Evolutionary conservation across 2,888 invertebrate genomes (phyloP).

Genomic region (Horisme vitalbata): DNA sequence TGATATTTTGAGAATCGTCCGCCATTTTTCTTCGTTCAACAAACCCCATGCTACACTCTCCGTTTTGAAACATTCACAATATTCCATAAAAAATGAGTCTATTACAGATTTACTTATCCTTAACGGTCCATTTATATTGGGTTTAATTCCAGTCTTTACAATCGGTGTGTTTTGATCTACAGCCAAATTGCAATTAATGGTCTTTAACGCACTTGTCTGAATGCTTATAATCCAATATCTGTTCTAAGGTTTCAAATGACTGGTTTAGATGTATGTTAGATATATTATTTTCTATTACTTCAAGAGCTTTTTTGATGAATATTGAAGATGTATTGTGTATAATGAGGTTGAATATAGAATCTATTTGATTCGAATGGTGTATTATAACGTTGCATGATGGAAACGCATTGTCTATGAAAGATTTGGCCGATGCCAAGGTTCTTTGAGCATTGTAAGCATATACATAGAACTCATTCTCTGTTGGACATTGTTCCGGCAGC

Average conservation of each 20-base stretch:
- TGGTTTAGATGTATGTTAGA: conserved; percentile 48
- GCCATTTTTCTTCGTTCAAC: conserved; percentile 50
- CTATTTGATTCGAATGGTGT: conserved; percentile 47
- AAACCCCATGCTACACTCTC: conserved; percentile 67
- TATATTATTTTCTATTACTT: conserved; percentile 53
- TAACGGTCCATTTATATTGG: conserved; percentile 61
- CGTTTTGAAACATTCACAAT: conserved; percentile 61
- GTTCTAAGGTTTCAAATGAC: conserved; percentile 51
- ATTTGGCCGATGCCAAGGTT: conserved; percentile 59
- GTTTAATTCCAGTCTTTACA: conserved; percentile 51
- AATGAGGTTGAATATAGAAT: conserved; percentile 61
- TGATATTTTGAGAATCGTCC: conserved; percentile 49
- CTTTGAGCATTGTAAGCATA: conserved; percentile 66
- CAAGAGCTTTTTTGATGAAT: conserved; percentile 48
- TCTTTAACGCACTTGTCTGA: conserved; percentile 54
- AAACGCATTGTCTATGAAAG: conserved; percentile 60
- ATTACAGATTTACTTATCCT: conserved; percentile 63
- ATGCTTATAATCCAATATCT: conserved; percentile 60
- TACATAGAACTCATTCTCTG: conserved; percentile 54
- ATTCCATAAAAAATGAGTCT: conserved; percentile 71
- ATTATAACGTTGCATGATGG: conserved; percentile 60
- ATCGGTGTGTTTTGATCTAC: conserved; percentile 49
- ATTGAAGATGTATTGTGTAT: conserved; percentile 56
- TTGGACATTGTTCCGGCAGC: conserved; percentile 47
- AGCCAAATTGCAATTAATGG: conserved; percentile 55